Base-by-base conservation (phyloP, 1,140 invertebrate species). In the Aphidius ervi region DNA sequence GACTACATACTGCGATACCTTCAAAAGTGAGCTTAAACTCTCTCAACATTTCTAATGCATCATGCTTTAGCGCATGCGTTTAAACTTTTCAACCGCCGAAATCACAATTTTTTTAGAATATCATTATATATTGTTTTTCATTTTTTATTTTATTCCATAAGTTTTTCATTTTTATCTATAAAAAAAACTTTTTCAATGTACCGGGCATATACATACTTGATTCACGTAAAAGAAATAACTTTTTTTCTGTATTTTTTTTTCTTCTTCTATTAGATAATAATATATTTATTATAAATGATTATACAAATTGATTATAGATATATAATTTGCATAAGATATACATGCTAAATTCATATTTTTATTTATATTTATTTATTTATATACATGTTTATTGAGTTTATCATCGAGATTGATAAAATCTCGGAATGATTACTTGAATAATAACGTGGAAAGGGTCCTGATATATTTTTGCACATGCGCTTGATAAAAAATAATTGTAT, bases 1-100 rank as follows among this genome's bases (percentile, higher is more conserved):
- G 74, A 73, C 63, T 67, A 78, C 76, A 74, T 74, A 79, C 77
- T 78, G 76, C 77, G 75, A 77, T 77, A 74, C 74, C 63, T 74
- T 70, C 66, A 69, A 63, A 67, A 67, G 68, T 67, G 68, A 70
- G 67, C 67, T 74, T 68, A 71, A 31, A 31, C 23, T 31, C 70
- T 71, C 77, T 67, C 68, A 69, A 73, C 70, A 65, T 70, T 64
- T 66, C 70, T 67, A 65, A 63, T 58, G 9, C 52, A 42, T 49
- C 6, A 46, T 31, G 10, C 9, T 10, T 40, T 54, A 66, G 73
- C 78, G 78, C 78, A 80, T 79, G 77, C 77, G 76, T 75, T 68
- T 65, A 67, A 54, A 54, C 16, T 9, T 73, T 78, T 78, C 69
- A 70, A 78, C 71, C 71, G 67, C 69, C 69, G 69, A 74, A 77